Base-by-base conservation (phyloP, 2,888 invertebrate species). In the Sinopyrophorus schimmeli region DNA sequence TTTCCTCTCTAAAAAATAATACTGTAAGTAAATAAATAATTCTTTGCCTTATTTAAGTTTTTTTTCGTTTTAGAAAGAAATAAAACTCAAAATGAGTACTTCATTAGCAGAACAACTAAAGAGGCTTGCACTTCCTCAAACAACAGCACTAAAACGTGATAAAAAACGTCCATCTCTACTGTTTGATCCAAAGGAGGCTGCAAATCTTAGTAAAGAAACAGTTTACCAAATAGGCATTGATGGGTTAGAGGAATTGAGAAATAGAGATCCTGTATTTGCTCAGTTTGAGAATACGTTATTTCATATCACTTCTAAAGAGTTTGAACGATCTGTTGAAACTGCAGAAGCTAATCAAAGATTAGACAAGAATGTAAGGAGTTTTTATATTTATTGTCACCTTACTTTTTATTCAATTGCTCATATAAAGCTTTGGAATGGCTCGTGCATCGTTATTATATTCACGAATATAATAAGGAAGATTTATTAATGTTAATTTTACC, bases 371-470 rank as follows among this genome's bases (percentile, higher is more conserved):
- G 86, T 99, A 12, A 80, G 82, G 40, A 83, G 54, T 96, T 97
- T 72, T 74, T 98, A 0, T 72, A 87, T 1, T 77, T 85, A 21
- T 61, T 96, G 3, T 90, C 94, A 1, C 98, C 98, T 0, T 96
- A 94, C 69, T 86, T 98, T 59, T 77, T 92, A 35, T 74, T 94
- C 0, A 88, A 87, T 61, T 81, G 86, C 4, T 82, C 92, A 0
- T 92, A 95, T 58, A 92, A 95, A 76, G 87, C 93, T 1, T 71
- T 99, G 31, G 99, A 99, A 77, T 99, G 97, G 97, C 78, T 99
- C 2, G 83, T 98, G 30, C 83, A 91, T 64, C 82, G 95, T 59
- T 96, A 87, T 69, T 84, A 87, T 57, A 87, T 98, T 51, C 89
- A 98, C 63, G 80, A 88, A 40, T 97, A 88, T 72, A 97, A 97